Evolutionary conservation across 2,797 vertebrate genomes (phyloP).

Genomic region (Dromococcyx pavoninus): DNA sequence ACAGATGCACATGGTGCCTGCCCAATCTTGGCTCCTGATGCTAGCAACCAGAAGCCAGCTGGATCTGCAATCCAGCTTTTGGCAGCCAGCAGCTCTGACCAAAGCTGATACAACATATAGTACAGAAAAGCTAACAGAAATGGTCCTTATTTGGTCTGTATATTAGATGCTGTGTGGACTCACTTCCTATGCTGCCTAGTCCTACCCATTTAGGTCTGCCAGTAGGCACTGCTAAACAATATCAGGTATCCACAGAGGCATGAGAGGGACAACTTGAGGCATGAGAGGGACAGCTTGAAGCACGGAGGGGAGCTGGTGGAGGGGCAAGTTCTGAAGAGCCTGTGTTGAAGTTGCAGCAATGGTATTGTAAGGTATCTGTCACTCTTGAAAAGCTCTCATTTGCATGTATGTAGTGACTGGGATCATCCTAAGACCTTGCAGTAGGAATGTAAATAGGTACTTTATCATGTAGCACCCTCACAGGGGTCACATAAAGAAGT

Average conservation of each 20-base stretch:
- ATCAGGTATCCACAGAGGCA: not conserved
- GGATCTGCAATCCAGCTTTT: not conserved
- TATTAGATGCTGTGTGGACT: not conserved
- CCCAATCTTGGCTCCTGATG: not conserved
- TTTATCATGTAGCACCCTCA: not conserved
- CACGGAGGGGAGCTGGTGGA: not conserved
- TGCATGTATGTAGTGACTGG: not conserved
- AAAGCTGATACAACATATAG: not conserved
- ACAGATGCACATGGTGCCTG: conserved; percentile 14
- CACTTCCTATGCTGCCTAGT: not conserved
- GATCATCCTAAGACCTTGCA: not conserved
- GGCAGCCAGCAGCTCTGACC: not conserved
- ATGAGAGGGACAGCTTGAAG: not conserved
- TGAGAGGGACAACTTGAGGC: not conserved
- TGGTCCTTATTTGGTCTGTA: not conserved
- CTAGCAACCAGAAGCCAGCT: conserved; percentile 12
- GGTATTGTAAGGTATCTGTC: not conserved
- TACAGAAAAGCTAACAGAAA: not conserved
- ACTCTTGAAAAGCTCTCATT: not conserved
- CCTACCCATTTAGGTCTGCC: not conserved
- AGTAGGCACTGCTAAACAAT: not conserved
- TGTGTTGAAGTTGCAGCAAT: not conserved
- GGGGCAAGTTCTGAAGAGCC: not conserved
- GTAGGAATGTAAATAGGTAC: not conserved
- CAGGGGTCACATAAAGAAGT: not conserved